Evolutionary conservation across 1,140 invertebrate species (phyloP).

Genomic region (Artemia franciscana): DNA sequence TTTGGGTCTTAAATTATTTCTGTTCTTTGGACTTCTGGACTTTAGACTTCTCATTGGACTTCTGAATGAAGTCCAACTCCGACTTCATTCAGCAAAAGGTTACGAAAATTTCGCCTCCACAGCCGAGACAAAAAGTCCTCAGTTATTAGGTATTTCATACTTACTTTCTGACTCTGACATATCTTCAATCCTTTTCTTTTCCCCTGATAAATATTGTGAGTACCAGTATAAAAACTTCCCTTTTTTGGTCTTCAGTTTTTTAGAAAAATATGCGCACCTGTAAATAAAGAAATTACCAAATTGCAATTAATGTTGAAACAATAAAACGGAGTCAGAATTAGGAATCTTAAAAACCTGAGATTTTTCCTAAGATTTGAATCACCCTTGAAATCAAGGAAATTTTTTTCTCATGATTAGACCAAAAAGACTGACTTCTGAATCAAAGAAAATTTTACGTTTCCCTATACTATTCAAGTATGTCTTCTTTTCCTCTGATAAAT

Average conservation of each 20-base stretch:
- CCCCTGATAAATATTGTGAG: constrained; percentile 22
- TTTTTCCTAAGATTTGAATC: not conserved
- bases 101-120: too few species aligned
- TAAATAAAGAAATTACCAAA: not conserved
- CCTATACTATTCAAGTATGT: too few species aligned
- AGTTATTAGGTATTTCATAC: too few species aligned
- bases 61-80: too few species aligned
- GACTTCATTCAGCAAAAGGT: too few species aligned
- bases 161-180: constrained; percentile 20
- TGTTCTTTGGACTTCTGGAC: too few species aligned
- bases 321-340: not conserved
- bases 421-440: not conserved
- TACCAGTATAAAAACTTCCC: constrained; percentile 25
- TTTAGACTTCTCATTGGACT: too few species aligned
- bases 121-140: too few species aligned
- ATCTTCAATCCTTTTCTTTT: constrained; percentile 23
- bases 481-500: too few species aligned
- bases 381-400: not conserved
- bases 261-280: constrained; percentile 18
- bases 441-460: not conserved
- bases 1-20: too few species aligned
- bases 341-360: not conserved
- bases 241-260: constrained; percentile 17
- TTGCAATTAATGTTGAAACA: not conserved
- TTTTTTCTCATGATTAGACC: too few species aligned